Conservation (phyloP, 2,797 vertebrate genomes). For the Sus cebifrons region DNA sequence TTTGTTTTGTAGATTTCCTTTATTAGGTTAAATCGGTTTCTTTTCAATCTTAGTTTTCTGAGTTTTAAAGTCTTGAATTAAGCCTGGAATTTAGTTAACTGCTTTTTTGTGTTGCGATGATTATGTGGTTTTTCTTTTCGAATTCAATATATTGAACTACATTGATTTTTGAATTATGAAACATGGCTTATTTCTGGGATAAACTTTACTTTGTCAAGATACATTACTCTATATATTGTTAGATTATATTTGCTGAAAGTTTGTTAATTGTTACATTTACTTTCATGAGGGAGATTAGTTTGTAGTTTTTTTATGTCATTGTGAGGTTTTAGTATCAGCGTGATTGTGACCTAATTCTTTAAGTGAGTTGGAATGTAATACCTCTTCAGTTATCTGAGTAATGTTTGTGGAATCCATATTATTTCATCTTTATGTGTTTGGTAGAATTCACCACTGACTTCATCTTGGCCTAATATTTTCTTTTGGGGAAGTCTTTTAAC, state of each 20-base stretch:
- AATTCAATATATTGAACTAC: constrained; percentile 8
- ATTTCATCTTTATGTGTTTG: constrained; percentile 31
- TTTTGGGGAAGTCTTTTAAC: background rate
- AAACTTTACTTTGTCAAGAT: background rate
- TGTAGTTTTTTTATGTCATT: background rate
- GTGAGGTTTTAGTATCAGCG: constrained; percentile 1
- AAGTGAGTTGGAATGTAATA: background rate
- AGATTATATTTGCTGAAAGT: background rate
- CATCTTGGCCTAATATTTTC: background rate
- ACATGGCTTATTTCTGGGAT: background rate
- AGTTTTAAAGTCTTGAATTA: background rate
- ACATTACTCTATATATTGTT: background rate
- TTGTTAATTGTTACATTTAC: constrained; percentile 37
- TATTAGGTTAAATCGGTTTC: constrained; percentile 38
- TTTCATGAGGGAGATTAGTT: background rate
- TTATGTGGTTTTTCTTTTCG: background rate
- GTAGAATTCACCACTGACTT: background rate
- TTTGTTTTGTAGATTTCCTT: constrained; percentile 19
- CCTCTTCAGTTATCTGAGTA: background rate
- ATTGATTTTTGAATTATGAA: constrained; percentile 17
- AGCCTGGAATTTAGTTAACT: background rate
- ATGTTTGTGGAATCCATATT: constrained; percentile 4
- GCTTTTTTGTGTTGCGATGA: background rate
- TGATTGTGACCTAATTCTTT: background rate
- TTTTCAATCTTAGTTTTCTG: constrained; percentile 27